These are phyloP conservation scores for Dryocosmus kuriphilus DNA, from an alignment of 2,888 invertebrate species.

Conservation along the genomic window DNA sequence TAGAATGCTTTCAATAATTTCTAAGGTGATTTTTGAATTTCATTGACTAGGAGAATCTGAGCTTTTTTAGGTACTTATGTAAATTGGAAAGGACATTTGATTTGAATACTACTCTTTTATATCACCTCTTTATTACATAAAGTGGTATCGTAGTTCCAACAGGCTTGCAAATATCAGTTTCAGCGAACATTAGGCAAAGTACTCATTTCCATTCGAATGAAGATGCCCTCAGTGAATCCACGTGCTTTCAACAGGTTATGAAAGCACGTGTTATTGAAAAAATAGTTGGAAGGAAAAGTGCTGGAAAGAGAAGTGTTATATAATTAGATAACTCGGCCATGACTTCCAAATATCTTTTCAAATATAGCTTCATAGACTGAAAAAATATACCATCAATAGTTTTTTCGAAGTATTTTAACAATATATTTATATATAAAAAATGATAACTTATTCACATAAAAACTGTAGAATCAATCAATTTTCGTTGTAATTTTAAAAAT, in stretches of 20 bases:
- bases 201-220: constrained; percentile 24
- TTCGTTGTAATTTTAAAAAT: no score
- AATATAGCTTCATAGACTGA: background rate
- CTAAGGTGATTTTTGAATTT: no score
- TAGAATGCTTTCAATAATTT: no score
- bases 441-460: no score
- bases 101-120: background rate
- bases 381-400: no score
- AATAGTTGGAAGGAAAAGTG: constrained; percentile 1
- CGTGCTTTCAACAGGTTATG: constrained; percentile 34
- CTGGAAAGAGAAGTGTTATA: constrained; percentile 12
- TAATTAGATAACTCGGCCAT: constrained; percentile 21
- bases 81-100: no score
- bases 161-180: constrained; percentile 25
- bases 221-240: constrained; percentile 20
- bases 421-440: no score
- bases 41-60: no score
- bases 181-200: constrained; percentile 21
- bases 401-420: no score
- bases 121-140: background rate
- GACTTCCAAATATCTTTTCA: constrained; percentile 5
- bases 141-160: background rate
- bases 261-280: constrained; percentile 32
- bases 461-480: no score
- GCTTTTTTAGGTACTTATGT: no score